Evolutionary conservation across 2,888 invertebrate genomes (phyloP).

Genomic region (Machimus atricapillus): DNA sequence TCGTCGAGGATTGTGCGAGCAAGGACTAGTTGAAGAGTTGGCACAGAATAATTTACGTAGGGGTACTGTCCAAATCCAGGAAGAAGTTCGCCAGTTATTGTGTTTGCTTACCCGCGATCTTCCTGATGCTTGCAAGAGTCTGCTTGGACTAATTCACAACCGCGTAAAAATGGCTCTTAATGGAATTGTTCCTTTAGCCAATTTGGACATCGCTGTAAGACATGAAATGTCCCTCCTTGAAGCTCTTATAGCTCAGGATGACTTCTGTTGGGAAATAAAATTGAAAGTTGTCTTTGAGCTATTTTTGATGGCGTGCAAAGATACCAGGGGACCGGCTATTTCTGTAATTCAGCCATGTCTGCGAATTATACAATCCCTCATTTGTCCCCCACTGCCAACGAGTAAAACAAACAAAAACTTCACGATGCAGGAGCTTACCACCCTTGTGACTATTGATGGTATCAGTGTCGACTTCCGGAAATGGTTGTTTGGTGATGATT

Average conservation of each 20-base stretch:
- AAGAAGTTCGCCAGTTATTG: slow-evolving; percentile 86
- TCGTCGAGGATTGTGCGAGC: slow-evolving; percentile 77
- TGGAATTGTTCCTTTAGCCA: slow-evolving; percentile 78
- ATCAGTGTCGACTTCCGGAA: slow-evolving; percentile 75
- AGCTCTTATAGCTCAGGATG: slow-evolving; percentile 88
- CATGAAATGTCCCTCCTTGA: slow-evolving; percentile 90
- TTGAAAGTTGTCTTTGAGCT: slow-evolving; percentile 86
- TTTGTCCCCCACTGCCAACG: slow-evolving; percentile 70
- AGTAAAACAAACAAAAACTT: slow-evolving; percentile 68
- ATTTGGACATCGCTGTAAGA: slow-evolving; percentile 78
- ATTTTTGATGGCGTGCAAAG: slow-evolving; percentile 78
- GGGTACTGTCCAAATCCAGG: slow-evolving; percentile 84
- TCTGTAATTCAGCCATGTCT: slow-evolving; percentile 92
- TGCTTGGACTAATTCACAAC: slow-evolving; percentile 73
- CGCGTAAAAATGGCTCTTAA: slow-evolving; percentile 82
- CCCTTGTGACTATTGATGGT: slow-evolving; percentile 67
- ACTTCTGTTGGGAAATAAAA: slow-evolving; percentile 94
- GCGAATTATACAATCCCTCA: slow-evolving; percentile 85
- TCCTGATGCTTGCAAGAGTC: slow-evolving; percentile 73
- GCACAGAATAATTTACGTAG: slow-evolving; percentile 89
- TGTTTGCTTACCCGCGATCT: slow-evolving; percentile 91
- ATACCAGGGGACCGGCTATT: slow-evolving; percentile 83
- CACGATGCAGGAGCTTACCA: slow-evolving; percentile 65
- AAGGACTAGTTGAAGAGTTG: slow-evolving; percentile 87
- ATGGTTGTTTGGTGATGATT: slow-evolving; percentile 76